Evolutionary conservation across 2,113 vertebrate species (phyloP).

Genomic region (Maylandia zebra): DNA sequence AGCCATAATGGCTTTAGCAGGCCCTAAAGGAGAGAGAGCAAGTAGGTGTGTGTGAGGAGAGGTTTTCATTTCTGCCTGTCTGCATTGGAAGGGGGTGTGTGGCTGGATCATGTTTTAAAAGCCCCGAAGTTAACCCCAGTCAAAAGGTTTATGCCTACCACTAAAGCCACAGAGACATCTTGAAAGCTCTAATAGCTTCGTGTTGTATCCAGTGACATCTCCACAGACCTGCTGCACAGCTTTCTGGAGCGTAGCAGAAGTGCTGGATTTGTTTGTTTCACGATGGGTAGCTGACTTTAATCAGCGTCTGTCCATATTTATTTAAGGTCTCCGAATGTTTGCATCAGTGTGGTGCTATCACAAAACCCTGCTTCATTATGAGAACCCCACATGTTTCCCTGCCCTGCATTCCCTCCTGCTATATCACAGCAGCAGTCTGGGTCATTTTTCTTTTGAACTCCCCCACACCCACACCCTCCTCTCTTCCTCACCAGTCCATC

Average conservation of each 20-base stretch:
- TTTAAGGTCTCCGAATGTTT: background rate
- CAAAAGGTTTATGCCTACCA: slow-evolving; percentile 60
- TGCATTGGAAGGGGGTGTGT: slow-evolving; percentile 7
- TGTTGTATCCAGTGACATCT: slow-evolving; percentile 35
- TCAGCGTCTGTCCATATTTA: background rate
- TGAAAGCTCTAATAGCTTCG: slow-evolving; percentile 25
- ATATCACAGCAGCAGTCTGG: slow-evolving; percentile 43
- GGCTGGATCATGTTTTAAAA: slow-evolving; percentile 63
- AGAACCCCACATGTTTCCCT: slow-evolving; percentile 42
- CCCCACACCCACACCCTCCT: background rate
- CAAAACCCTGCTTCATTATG: slow-evolving; percentile 34
- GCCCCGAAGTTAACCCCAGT: slow-evolving; percentile 64
- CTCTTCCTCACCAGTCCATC: slow-evolving; percentile 45
- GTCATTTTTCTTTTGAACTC: slow-evolving; percentile 58
- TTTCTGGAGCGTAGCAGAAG: background rate
- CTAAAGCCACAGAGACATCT: slow-evolving; percentile 50
- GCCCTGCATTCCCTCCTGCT: slow-evolving; percentile 18
- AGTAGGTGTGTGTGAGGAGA: slow-evolving; percentile 40
- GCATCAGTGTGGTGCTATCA: background rate
- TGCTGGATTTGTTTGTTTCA: background rate
- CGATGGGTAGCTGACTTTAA: background rate
- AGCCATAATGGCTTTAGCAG: slow-evolving; percentile 63
- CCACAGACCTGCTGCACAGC: background rate
- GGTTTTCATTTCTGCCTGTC: slow-evolving; percentile 51
- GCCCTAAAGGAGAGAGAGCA: slow-evolving; percentile 41